These are phyloP conservation scores for Timandra comae DNA, from an alignment of 2,888 invertebrate species.

Conservation along the genomic window DNA sequence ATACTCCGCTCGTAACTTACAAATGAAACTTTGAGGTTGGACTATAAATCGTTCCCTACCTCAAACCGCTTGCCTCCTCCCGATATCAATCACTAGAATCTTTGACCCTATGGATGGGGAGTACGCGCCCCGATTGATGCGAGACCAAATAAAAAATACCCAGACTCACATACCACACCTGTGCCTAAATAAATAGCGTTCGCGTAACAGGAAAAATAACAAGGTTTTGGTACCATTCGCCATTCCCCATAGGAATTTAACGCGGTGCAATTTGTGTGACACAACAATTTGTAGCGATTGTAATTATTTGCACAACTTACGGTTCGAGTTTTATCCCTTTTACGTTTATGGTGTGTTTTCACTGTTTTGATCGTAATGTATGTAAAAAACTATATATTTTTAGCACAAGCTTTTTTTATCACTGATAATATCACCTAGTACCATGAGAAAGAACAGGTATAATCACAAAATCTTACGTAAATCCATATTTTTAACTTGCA, in stretches of 20 bases:
- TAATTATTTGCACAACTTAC: constrained; percentile 20
- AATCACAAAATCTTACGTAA: too few species aligned
- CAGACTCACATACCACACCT: constrained; percentile 14
- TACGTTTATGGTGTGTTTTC: too few species aligned
- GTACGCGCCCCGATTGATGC: constrained; percentile 19
- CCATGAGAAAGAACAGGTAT: too few species aligned
- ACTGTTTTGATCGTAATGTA: too few species aligned
- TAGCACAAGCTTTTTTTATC: too few species aligned
- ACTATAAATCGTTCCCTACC: constrained; percentile 24
- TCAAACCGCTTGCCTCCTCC: constrained; percentile 18
- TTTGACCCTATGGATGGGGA: not conserved
- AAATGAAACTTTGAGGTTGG: not conserved
- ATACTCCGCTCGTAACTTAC: not conserved
- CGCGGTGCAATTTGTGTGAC: constrained; percentile 17
- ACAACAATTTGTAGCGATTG: constrained; percentile 6
- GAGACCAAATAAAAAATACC: constrained; percentile 19
- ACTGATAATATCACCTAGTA: too few species aligned
- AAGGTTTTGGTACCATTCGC: constrained; percentile 15
- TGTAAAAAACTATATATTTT: too few species aligned
- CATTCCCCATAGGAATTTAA: constrained; percentile 15
- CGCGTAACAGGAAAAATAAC: constrained; percentile 22
- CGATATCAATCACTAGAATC: constrained; percentile 24
- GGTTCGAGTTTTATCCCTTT: too few species aligned
- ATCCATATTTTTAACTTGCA: too few species aligned
- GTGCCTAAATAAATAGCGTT: constrained; percentile 21